These are phyloP conservation scores for Galerucella nymphaeae DNA, from an alignment of 2,888 invertebrate species.

Conservation along the genomic window DNA sequence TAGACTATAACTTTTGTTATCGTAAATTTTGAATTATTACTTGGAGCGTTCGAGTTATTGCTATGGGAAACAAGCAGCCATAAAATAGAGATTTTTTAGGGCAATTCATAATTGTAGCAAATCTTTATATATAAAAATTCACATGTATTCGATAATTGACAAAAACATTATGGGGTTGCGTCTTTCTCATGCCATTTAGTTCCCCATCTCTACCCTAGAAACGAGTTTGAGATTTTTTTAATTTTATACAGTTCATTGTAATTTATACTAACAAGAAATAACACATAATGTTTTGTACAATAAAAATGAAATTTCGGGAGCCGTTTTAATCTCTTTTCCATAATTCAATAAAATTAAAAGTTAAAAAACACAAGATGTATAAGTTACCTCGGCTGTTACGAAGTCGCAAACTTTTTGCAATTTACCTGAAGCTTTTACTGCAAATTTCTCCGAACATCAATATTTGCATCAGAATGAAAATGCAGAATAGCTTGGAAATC, in stretches of 20 bases:
- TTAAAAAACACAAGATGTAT: background rate
- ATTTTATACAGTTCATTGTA: too few species aligned
- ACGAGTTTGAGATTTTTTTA: too few species aligned
- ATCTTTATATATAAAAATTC: too few species aligned
- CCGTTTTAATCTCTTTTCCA: background rate
- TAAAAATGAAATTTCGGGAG: background rate
- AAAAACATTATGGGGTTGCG: too few species aligned
- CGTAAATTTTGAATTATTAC: background rate
- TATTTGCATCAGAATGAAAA: constrained; percentile 21
- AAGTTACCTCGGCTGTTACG: background rate
- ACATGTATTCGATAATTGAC: too few species aligned
- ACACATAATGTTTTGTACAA: too few species aligned
- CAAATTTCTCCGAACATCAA: constrained; percentile 20
- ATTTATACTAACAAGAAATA: too few species aligned
- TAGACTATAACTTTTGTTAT: background rate
- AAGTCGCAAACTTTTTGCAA: constrained; percentile 5
- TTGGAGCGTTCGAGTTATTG: background rate
- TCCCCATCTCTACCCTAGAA: too few species aligned
- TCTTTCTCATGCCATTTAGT: too few species aligned
- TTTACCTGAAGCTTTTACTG: constrained; percentile 16
- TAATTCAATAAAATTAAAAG: background rate
- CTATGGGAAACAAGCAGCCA: background rate
- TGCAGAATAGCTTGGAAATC: constrained; percentile 15
- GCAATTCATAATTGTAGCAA: too few species aligned
- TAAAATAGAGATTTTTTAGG: too few species aligned